These are phyloP conservation scores for Formica selysi DNA, from an alignment of 1,140 invertebrate genomes.

Conservation along the genomic window DNA sequence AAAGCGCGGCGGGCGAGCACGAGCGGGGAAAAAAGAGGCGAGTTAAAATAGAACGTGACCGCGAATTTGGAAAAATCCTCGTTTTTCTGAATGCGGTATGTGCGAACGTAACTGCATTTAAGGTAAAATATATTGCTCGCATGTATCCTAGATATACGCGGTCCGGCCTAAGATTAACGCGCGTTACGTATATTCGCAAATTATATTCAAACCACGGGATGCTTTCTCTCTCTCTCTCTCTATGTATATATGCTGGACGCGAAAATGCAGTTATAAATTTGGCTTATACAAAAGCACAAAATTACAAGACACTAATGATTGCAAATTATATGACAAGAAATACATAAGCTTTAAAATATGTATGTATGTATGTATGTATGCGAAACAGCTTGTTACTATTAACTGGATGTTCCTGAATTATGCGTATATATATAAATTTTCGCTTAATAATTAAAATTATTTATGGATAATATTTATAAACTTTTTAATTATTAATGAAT, in stretches of 20 bases:
- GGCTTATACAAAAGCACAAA: background rate
- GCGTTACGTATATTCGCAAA: constrained; percentile 54
- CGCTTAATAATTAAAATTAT: background rate
- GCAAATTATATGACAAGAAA: constrained; percentile 21
- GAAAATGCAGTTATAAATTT: constrained; percentile 51
- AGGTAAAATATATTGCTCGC: constrained; percentile 45
- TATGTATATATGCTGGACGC: background rate
- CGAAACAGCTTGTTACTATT: no score
- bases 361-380: background rate
- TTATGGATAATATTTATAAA: constrained; percentile 3
- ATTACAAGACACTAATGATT: constrained; percentile 37
- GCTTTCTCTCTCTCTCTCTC: background rate
- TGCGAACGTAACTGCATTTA: constrained; percentile 62
- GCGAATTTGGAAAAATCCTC: constrained; percentile 62
- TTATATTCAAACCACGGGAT: constrained; percentile 51
- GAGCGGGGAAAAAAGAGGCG: constrained; percentile 30
- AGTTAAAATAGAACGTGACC: constrained; percentile 61
- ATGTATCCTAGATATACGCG: constrained; percentile 44
- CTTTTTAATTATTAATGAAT: background rate
- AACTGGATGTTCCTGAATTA: no score
- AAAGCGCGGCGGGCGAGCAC: constrained; percentile 19
- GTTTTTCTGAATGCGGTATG: constrained; percentile 54
- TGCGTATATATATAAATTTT: no score
- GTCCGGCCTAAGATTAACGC: constrained; percentile 60
- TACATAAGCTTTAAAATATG: constrained; percentile 12